Conservation (phyloP, 2,888 invertebrate species). For the Drosophila koepferae region DNA sequence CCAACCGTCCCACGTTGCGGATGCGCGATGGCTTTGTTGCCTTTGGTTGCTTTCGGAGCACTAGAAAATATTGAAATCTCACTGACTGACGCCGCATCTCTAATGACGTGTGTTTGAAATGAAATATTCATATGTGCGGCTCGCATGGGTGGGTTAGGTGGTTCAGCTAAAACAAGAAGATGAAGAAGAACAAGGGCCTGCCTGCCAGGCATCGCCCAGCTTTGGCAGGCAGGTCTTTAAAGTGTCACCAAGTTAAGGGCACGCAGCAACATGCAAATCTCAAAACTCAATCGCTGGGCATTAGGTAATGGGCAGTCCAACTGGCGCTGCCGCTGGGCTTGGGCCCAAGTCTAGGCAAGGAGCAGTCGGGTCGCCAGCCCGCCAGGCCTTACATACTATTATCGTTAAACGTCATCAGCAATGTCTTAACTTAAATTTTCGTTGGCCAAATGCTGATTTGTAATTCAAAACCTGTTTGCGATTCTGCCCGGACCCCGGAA, state of each 20-base stretch:
- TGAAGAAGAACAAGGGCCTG: neutral
- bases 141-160: constrained; percentile 4
- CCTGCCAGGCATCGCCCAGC: neutral
- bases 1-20: constrained; percentile 34
- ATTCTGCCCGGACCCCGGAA: constrained; percentile 41
- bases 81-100: constrained; percentile 75
- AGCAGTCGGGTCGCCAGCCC: constrained; percentile 14
- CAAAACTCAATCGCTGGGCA: constrained; percentile 73
- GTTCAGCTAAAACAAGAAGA: neutral
- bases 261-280: constrained; percentile 57
- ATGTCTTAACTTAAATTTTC: constrained; percentile 74
- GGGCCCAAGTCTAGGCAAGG: constrained; percentile 6
- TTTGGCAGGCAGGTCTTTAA: constrained; percentile 56
- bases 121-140: constrained; percentile 73
- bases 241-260: constrained; percentile 75
- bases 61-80: constrained; percentile 79
- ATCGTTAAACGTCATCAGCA: constrained; percentile 78
- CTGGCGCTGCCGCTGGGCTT: constrained; percentile 49
- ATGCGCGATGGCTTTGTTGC: constrained; percentile 45
- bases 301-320: constrained; percentile 73
- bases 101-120: constrained; percentile 80
- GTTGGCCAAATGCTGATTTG: constrained; percentile 65
- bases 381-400: constrained; percentile 47
- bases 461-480: constrained; percentile 77
- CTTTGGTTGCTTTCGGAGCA: constrained; percentile 56